Evolutionary conservation across 2,888 invertebrate species (phyloP), one percentile per base, ranked within the genome.

Genomic region (Tridacna gigas): DNA sequence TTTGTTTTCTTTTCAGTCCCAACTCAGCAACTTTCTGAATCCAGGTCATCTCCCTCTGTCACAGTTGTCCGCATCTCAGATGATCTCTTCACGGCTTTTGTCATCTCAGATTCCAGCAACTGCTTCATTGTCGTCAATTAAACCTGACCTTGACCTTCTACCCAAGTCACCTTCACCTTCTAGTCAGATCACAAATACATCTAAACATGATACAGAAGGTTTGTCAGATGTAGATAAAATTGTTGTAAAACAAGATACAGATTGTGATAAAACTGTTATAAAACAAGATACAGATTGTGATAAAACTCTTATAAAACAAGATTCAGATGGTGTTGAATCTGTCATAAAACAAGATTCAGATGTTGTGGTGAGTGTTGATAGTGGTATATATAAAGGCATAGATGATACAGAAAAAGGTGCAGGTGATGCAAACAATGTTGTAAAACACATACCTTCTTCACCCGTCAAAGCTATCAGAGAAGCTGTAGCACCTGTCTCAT

Each of bases 401-500:
- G 47, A n/a, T 69, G n/a, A 0, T 45, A 13, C 11, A 15, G 71
- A 51, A n/a, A 51, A 22, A 18, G 47, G 25, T 51, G 71, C 25
- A 48, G 51, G 7, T 47, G 48, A 25, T 22, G 13, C 1, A 25
- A 47, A 47, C 15, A n/a, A 45, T 45, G 22, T 12, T 71, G 51
- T 22, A 15, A 51, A 12, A 13, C n/a, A 22, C 1, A 7, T 1
- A 15, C 51, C 12, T 18, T 3, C 48, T 25, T 71, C 71, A 11
- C 71, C 71, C 18, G 71, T 51, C 12, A 82, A 80, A 56, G 37
- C 87, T 20, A 74, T 83, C 9, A 74, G 86, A 11, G 93, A 93
- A 73, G 88, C 88, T 12, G 88, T 92, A 18, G 77, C 91, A 15
- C 82, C 89, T 1, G 93, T 94, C 28, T 89, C 88, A 26, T 66